Base-by-base conservation (phyloP, 2,888 invertebrate genomes). In the Amblyteles armatorius region DNA sequence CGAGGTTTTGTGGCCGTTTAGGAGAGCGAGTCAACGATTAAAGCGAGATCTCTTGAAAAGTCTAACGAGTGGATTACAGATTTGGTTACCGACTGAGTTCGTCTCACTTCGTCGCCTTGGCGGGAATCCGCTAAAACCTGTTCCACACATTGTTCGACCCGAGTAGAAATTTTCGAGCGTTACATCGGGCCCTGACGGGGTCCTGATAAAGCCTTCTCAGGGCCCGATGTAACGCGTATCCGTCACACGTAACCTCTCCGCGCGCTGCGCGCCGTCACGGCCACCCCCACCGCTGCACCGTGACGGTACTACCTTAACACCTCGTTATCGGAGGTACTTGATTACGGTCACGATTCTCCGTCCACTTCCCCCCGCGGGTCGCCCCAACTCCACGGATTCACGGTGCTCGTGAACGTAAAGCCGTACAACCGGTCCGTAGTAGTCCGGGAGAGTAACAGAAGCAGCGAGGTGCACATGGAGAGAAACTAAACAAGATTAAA, bases 331-430 rank as follows among this genome's bases (percentile, higher is more conserved):
- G 82, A 36, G 78, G 55, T 69, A 82, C 79, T 86, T 84, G 86
- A 84, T 82, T 86, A 86, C 86, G 86, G 74, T 84, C 83, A 82
- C 81, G 86, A 86, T 84, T 86, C 86, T 84, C 84, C 82, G 82
- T n/a, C 74, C 65, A 73, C 72, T 80, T 63, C 13, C 44, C 3
- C 44, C 13, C 0, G 2, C 11, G 0, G 7, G 2, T 40, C 40
- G 9, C 13, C 3, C 13, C 3, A 13, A 44, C 13, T 44, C 55
- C 63, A 65, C 44, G 44, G 33, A 29, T 79, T 69, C 40, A 9
- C 40, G 19, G 44, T 13, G 77, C 44, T 3, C 73, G 65, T 73
- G 72, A 80, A 80, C 74, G 63, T 69, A 55, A 33, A 65, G n/a
- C 57, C 60, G n/a, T n/a, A n/a, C 69, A 36, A 48, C 26, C 57